Evolutionary conservation across 2,888 invertebrate species (phyloP).

Genomic region (Anarsia innoxiella): DNA sequence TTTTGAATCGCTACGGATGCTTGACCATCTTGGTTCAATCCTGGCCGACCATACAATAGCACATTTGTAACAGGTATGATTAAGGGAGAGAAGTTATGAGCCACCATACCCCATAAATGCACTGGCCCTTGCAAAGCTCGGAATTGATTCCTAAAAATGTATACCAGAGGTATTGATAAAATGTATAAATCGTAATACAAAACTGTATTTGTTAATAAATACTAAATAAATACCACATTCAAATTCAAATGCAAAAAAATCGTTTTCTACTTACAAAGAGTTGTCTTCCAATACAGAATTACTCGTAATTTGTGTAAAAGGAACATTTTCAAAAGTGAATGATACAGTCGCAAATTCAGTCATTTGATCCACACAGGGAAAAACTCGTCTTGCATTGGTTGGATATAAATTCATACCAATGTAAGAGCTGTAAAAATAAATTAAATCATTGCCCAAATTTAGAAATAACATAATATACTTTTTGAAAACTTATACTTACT

Average conservation of each 20-base stretch:
- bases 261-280: constrained; percentile 36
- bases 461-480: background rate
- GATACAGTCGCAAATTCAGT: constrained; percentile 45
- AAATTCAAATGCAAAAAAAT: too few relatives aligned
- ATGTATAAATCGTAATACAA: constrained; percentile 3
- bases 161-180: background rate
- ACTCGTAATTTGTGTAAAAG: constrained; percentile 33
- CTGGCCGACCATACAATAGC: constrained; percentile 35
- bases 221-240: too few relatives aligned
- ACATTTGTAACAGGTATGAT: constrained; percentile 42
- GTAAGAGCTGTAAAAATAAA: constrained; percentile 63
- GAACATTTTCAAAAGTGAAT: constrained; percentile 48
- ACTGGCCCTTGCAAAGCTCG: constrained; percentile 37
- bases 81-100: constrained; percentile 44
- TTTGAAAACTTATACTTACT: constrained; percentile 22
- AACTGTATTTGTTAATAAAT: too few relatives aligned
- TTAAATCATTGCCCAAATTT: too few relatives aligned
- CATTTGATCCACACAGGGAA: constrained; percentile 83
- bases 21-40: constrained; percentile 35
- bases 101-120: constrained; percentile 53
- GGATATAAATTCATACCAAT: constrained; percentile 77
- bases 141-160: constrained; percentile 39
- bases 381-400: constrained; percentile 77
- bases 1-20: constrained; percentile 45
- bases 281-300: constrained; percentile 41